A percentile compares a stretch with the other conserved stretches of the same genome.
Conservation (phyloP, 2,113 vertebrate species). For the Cichladusa arquata region DNA sequence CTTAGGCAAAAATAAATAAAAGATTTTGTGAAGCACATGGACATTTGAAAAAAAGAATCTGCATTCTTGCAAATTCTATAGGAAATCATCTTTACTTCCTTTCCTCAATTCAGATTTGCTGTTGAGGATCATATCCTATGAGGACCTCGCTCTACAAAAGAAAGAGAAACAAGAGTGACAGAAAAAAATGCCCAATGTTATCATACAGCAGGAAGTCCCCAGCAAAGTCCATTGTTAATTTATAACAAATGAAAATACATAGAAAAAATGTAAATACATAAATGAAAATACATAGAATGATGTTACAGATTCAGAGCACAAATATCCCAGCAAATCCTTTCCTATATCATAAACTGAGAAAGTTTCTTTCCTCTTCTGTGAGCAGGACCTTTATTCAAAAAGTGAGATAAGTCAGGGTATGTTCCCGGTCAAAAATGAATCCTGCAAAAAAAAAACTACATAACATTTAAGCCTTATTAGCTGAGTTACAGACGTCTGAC, state of each 20-base stretch:
- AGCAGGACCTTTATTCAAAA: not conserved
- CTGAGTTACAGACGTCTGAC: not conserved
- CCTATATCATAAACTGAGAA: not conserved
- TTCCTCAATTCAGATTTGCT: not conserved
- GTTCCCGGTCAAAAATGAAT: not conserved
- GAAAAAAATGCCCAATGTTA: not conserved
- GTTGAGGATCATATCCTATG: not conserved
- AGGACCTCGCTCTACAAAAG: not conserved
- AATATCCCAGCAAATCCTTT: not conserved
- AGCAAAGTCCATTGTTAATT: not conserved
- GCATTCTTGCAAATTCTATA: not conserved
- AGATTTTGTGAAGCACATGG: not conserved
- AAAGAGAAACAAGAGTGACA: not conserved
- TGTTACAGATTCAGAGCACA: not conserved
- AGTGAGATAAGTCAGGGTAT: not conserved
- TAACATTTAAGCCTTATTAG: not conserved
- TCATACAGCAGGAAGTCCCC: not conserved
- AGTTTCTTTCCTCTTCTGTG: not conserved
- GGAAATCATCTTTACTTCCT: not conserved
- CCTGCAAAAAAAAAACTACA: not conserved
- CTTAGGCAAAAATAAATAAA: not conserved
- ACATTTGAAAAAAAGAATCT: not conserved
- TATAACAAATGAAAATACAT: not conserved
- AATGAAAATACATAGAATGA: not conserved
- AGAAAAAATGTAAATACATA: not conserved